phyloP scores from a whole-genome alignment of 2,797 vertebrate species.

The Etheostoma nigrum region DNA sequence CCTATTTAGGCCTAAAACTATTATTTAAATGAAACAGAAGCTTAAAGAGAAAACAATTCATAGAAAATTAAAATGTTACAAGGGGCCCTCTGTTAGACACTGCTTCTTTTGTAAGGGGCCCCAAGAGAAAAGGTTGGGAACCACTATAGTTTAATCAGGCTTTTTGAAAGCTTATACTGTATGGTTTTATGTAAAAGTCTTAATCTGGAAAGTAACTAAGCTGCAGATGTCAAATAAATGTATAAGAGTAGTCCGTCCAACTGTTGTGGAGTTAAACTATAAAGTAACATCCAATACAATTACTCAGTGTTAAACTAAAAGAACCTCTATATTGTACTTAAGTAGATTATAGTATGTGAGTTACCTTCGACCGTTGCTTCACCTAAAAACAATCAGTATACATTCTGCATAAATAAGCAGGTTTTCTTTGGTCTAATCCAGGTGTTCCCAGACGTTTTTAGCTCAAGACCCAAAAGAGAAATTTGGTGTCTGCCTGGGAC shows the following conservation, averaged over 20 bases:
- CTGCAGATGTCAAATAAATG: neutral
- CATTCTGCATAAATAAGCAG: constrained; percentile 6
- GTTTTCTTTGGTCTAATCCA: constrained; percentile 19
- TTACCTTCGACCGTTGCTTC: neutral
- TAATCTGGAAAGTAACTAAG: neutral
- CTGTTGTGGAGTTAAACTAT: neutral
- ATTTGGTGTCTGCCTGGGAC: no score
- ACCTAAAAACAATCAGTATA: neutral
- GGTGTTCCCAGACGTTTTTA: no score
- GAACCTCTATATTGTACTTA: neutral
- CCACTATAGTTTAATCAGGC: no score
- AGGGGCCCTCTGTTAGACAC: neutral
- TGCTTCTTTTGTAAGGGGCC: neutral
- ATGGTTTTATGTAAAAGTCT: neutral
- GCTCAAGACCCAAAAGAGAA: no score
- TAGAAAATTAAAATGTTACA: neutral
- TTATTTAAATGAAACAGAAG: neutral
- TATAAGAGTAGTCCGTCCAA: no score
- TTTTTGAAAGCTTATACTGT: no score
- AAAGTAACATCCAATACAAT: neutral
- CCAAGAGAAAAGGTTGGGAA: neutral
- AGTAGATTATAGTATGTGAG: neutral
- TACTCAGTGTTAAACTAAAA: neutral
- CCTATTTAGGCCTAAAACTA: neutral
- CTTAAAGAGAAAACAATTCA: neutral